phyloP scores from a whole-genome alignment of 1,140 invertebrate genomes.

The Trachelipus rathkii region DNA sequence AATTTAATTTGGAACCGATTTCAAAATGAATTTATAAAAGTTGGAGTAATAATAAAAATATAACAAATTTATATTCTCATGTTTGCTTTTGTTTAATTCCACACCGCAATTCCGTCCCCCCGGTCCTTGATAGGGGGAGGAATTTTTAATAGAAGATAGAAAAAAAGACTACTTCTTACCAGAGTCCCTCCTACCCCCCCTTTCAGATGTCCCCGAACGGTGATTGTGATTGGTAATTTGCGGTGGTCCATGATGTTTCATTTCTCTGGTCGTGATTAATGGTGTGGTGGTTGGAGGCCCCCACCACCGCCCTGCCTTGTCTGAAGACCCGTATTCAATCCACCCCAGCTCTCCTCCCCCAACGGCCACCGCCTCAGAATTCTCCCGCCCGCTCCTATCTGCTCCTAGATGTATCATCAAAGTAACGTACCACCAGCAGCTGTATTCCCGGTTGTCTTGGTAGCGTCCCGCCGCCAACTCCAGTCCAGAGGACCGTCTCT shows the following conservation, averaged over 20 bases:
- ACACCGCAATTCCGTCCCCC: too few species aligned
- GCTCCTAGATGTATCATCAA: neutral
- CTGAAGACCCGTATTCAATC: conserved; percentile 10
- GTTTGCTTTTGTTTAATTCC: too few species aligned
- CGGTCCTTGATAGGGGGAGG: too few species aligned
- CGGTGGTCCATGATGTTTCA: neutral
- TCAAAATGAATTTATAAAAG: too few species aligned
- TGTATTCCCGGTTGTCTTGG: neutral
- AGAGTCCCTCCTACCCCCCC: neutral
- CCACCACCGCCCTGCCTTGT: neutral
- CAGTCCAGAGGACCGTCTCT: neutral
- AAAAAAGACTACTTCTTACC: neutral
- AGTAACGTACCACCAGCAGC: neutral
- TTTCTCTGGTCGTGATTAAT: neutral
- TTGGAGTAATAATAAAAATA: too few species aligned
- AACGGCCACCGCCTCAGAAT: conserved; percentile 4
- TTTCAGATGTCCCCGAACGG: neutral
- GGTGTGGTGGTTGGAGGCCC: neutral
- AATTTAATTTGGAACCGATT: too few species aligned
- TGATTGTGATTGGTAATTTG: neutral
- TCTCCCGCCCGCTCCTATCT: neutral
- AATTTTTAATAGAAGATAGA: too few species aligned
- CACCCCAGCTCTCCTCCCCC: conserved; percentile 3
- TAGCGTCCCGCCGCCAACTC: conserved; percentile 4
- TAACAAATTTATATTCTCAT: too few species aligned